Conservation (phyloP, 2,888 invertebrate species). For the Amaurobius ferox region DNA sequence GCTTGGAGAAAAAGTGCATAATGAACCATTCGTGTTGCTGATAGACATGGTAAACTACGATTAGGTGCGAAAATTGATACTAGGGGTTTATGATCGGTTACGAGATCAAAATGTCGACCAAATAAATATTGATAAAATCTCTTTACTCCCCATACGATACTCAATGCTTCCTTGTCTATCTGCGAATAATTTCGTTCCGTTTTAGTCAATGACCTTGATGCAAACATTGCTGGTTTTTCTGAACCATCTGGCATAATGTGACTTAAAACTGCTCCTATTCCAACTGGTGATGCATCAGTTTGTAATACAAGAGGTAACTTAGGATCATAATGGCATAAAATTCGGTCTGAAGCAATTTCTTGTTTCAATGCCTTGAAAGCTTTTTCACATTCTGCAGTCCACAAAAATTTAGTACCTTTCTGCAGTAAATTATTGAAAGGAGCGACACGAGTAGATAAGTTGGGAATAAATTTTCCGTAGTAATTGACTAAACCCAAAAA, state of each 20-base stretch:
- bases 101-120: slow-evolving; percentile 76
- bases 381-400: slow-evolving; percentile 47
- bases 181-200: too few relatives aligned
- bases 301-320: slow-evolving; percentile 75
- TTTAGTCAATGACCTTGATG: too few relatives aligned
- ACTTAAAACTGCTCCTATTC: slow-evolving; percentile 76
- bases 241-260: slow-evolving; percentile 76
- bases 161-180: too few relatives aligned
- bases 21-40: slow-evolving; percentile 75
- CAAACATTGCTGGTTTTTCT: slow-evolving; percentile 29
- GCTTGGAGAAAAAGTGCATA: slow-evolving; percentile 74
- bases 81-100: slow-evolving; percentile 77
- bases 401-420: slow-evolving; percentile 42
- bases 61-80: slow-evolving; percentile 76
- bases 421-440: slow-evolving; percentile 35
- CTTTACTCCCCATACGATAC: too few relatives aligned
- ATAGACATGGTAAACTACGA: slow-evolving; percentile 75
- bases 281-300: slow-evolving; percentile 75
- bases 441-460: slow-evolving; percentile 40
- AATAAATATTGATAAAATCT: too few relatives aligned
- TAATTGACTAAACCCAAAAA: slow-evolving; percentile 47
- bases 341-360: slow-evolving; percentile 37
- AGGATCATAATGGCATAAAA: slow-evolving; percentile 74
- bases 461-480: slow-evolving; percentile 48
- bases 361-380: slow-evolving; percentile 41